A percentile compares a stretch with the other conserved stretches of the same genome.
These are phyloP conservation scores for Gymnocheta viridis DNA, from an alignment of 2,888 invertebrate species.

Conservation along the genomic window DNA sequence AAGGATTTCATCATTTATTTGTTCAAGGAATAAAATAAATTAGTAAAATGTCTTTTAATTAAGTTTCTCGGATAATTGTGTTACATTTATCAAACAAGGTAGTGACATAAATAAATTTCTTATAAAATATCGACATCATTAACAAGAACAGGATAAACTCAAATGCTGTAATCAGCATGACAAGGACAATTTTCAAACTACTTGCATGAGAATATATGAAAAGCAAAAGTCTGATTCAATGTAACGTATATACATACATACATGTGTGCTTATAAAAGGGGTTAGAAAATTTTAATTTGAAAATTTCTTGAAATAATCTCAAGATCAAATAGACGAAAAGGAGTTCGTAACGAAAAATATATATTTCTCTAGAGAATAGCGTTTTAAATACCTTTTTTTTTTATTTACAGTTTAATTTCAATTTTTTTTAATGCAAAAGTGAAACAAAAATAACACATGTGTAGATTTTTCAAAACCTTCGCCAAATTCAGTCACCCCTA, in stretches of 20 bases:
- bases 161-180: slow-evolving; percentile 36
- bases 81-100: slow-evolving; percentile 53
- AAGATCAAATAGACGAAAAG: slow-evolving; percentile 52
- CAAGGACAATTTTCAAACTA: slow-evolving; percentile 14
- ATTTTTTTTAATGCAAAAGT: neutral
- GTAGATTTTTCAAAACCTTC: slow-evolving; percentile 39
- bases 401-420: slow-evolving; percentile 38
- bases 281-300: slow-evolving; percentile 60
- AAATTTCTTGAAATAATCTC: slow-evolving; percentile 60
- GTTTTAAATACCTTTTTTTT: slow-evolving; percentile 61
- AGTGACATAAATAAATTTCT: slow-evolving; percentile 14
- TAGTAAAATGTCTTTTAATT: slow-evolving; percentile 63
- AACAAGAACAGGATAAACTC: slow-evolving; percentile 34
- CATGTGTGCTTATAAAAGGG: slow-evolving; percentile 25
- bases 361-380: slow-evolving; percentile 53
- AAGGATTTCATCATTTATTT: slow-evolving; percentile 61
- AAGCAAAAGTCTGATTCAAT: neutral
- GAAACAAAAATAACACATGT: slow-evolving; percentile 43
- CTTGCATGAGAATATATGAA: neutral
- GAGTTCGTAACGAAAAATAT: slow-evolving; percentile 25
- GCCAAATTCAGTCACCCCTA: neutral
- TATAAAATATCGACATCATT: slow-evolving; percentile 66
- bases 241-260: slow-evolving; percentile 1
- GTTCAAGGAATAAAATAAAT: slow-evolving; percentile 60
- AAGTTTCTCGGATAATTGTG: slow-evolving; percentile 66